Conservation (phyloP, 2,888 invertebrate genomes). For the Drosophila neotestacea region DNA sequence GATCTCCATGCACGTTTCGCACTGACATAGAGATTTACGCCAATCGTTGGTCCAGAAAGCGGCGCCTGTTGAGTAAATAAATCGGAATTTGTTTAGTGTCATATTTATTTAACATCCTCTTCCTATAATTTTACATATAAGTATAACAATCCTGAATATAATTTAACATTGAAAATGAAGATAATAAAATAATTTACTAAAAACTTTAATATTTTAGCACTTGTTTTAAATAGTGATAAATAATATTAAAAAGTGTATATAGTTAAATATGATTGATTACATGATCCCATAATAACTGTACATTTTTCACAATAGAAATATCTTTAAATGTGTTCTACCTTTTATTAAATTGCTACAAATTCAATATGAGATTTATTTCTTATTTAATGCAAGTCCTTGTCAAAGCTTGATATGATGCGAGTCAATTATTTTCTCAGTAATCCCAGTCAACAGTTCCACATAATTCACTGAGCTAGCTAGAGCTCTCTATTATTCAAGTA, state of each 20-base stretch:
- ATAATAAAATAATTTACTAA: too few species aligned
- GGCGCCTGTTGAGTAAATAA: conserved; percentile 86
- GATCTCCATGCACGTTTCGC: conserved; percentile 88
- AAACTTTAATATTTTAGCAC: too few species aligned
- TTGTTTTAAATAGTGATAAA: too few species aligned
- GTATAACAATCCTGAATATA: too few species aligned
- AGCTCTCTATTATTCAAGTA: not conserved
- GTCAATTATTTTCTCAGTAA: not conserved
- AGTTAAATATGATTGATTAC: too few species aligned
- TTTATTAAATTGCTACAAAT: too few species aligned
- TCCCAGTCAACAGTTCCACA: not conserved
- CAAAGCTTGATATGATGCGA: not conserved
- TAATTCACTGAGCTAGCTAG: conserved; percentile 12
- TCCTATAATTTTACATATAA: too few species aligned
- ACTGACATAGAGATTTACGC: conserved; percentile 91
- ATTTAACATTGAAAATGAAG: too few species aligned
- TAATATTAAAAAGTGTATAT: too few species aligned
- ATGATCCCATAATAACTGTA: too few species aligned
- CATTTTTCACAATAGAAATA: too few species aligned
- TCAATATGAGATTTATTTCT: not conserved
- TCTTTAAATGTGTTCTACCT: too few species aligned
- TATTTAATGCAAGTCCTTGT: not conserved
- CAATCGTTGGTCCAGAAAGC: conserved; percentile 92
- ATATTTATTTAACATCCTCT: not conserved
- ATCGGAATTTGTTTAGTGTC: not conserved